Evolutionary conservation across 2,888 invertebrate genomes (phyloP), one percentile per base, ranked within the genome.

Genomic region (Dynastes maya): DNA sequence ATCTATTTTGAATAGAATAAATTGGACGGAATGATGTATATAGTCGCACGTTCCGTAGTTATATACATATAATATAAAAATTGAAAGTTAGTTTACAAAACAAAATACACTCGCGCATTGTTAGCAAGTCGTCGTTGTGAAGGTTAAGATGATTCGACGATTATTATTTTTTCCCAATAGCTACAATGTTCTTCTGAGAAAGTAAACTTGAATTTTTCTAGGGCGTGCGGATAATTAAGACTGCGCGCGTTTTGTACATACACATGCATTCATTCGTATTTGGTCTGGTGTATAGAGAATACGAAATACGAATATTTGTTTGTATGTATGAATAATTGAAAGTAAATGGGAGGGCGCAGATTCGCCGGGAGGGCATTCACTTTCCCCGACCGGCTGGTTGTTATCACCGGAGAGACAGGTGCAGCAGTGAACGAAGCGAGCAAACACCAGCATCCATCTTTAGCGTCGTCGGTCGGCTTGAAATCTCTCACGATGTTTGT

Each of bases 191-290:
- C 61, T 5, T 45, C 27, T 55, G 77, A 58, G 77, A 77, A 77
- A 77, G 77, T 77, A 70, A 77, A 70, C 77, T 68, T 70, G 70
- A 77, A 68, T 68, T 64, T 75, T 53, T 77, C 77, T 55, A 61
- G 70, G 53, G 49, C 63, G 53, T 70, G 32, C 53, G 70, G 32
- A 16, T 70, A 70, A 70, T 70, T 70, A 77, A 71, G 49, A 63
- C 22, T 40, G 64, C 16, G 64, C 64, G 32, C 32, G 11, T 22
- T 22, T 45, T 5, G 37, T 37, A 37, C 37, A 8, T 45, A 45
- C 45, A 9, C 11, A 16, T 0, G 16, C 16, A 27, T 22, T 55
- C 55, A 16, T 9, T 9, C 61, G 61, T 5, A 5, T 32, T 32
- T 22, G 8, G 27, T 27, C 22, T 61, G 6, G 29, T 64, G 29